A percentile compares a stretch with the other conserved stretches of the same genome.
phyloP scores from a whole-genome alignment of 2,797 vertebrate genomes.

The Squalus acanthias region DNA sequence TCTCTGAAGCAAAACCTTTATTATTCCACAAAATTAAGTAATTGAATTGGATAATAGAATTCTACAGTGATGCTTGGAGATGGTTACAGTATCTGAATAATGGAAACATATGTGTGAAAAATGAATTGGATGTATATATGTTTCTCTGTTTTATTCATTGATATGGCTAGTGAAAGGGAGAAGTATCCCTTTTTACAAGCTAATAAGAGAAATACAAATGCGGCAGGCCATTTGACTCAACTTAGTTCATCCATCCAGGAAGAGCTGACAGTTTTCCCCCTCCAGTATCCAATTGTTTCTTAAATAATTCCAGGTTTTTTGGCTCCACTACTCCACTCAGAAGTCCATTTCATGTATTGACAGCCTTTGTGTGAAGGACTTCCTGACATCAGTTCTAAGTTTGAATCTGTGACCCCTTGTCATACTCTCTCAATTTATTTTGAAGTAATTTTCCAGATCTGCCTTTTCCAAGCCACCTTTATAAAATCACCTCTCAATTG shows the following conservation, averaged over 20 bases:
- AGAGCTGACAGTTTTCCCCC: neutral
- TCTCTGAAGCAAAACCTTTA: neutral
- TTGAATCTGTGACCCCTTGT: neutral
- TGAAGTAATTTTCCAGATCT: neutral
- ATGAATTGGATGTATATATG: neutral
- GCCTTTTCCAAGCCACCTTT: neutral
- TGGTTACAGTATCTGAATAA: neutral
- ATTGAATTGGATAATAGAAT: neutral
- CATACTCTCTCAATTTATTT: neutral
- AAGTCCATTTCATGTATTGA: neutral
- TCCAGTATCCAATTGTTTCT: neutral
- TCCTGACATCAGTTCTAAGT: neutral
- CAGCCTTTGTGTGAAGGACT: neutral
- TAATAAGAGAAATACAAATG: neutral
- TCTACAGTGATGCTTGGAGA: neutral
- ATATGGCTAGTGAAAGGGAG: neutral
- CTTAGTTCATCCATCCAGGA: neutral
- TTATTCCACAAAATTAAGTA: neutral
- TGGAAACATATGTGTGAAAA: neutral
- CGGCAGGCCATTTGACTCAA: neutral
- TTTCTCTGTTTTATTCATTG: neutral
- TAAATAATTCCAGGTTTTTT: neutral
- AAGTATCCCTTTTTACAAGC: neutral
- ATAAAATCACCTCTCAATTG: neutral
- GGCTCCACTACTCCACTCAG: neutral